Conservation (phyloP, 2,113 vertebrate species). For the Gobio gobio region DNA sequence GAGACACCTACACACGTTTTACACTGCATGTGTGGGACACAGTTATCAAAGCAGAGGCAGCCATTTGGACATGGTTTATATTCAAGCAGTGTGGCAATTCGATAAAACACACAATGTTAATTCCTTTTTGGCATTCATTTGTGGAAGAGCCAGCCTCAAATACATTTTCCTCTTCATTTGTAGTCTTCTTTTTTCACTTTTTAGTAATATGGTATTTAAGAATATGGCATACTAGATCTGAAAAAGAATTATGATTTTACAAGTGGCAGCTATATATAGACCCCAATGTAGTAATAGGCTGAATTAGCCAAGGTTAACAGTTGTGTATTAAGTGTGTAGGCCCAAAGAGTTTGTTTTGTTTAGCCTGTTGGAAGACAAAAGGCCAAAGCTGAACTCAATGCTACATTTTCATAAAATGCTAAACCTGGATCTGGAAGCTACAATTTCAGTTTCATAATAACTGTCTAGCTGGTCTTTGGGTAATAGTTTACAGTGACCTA, state of each 20-base stretch:
- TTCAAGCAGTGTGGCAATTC: constrained; percentile 35
- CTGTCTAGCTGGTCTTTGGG: not conserved
- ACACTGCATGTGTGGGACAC: constrained; percentile 35
- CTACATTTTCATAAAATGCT: not conserved
- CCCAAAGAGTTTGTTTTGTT: constrained; percentile 1
- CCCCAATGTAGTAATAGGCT: not conserved
- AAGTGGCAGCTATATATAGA: constrained; percentile 43
- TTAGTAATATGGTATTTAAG: not conserved
- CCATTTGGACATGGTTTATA: constrained; percentile 43
- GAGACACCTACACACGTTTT: constrained; percentile 40
- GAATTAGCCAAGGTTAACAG: not conserved
- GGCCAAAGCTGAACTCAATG: not conserved
- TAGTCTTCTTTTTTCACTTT: not conserved
- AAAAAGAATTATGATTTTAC: not conserved
- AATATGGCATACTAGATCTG: not conserved
- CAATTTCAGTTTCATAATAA: not conserved
- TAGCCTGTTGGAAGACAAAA: not conserved
- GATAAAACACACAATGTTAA: constrained; percentile 34
- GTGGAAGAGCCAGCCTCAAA: constrained; percentile 37
- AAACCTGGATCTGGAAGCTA: not conserved
- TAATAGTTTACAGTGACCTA: not conserved
- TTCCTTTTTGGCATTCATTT: constrained; percentile 36
- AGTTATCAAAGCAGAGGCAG: constrained; percentile 42
- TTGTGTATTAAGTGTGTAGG: not conserved
- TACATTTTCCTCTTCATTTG: constrained; percentile 31